phyloP scores from a whole-genome alignment of 2,888 invertebrate species.

The Trachelus stipa region DNA sequence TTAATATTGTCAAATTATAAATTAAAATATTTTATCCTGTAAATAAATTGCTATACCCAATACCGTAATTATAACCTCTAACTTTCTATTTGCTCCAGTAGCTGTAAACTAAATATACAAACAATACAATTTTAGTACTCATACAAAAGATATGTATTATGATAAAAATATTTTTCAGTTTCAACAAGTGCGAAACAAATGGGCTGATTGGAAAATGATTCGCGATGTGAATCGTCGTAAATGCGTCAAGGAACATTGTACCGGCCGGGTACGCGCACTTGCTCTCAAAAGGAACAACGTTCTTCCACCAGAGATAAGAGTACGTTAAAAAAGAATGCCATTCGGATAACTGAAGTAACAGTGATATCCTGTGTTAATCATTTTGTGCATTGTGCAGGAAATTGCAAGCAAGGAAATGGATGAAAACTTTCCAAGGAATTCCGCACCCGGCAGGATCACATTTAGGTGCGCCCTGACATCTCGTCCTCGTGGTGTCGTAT shows the following conservation, averaged over 20 bases:
- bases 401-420: constrained; percentile 81
- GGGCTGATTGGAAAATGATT: constrained; percentile 86
- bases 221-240: constrained; percentile 87
- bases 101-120: not conserved
- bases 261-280: constrained; percentile 83
- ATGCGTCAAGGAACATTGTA: constrained; percentile 79
- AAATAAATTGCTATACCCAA: not conserved
- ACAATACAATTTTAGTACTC: not conserved
- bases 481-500: constrained; percentile 82
- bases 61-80: not conserved
- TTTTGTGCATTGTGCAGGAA: constrained; percentile 71
- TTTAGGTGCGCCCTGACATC: constrained; percentile 91
- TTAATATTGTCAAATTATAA: not conserved
- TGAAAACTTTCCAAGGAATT: constrained; percentile 79
- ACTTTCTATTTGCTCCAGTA: not conserved
- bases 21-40: not conserved
- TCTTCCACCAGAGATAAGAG: constrained; percentile 80
- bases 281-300: constrained; percentile 87
- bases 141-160: not conserved
- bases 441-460: constrained; percentile 74
- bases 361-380: not conserved
- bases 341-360: not conserved
- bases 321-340: constrained; percentile 43
- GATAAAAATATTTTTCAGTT: constrained; percentile 66
- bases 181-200: constrained; percentile 79